These are phyloP conservation scores for Holcopasites calliopsidis DNA, from an alignment of 1,140 invertebrate species.

Conservation along the genomic window DNA sequence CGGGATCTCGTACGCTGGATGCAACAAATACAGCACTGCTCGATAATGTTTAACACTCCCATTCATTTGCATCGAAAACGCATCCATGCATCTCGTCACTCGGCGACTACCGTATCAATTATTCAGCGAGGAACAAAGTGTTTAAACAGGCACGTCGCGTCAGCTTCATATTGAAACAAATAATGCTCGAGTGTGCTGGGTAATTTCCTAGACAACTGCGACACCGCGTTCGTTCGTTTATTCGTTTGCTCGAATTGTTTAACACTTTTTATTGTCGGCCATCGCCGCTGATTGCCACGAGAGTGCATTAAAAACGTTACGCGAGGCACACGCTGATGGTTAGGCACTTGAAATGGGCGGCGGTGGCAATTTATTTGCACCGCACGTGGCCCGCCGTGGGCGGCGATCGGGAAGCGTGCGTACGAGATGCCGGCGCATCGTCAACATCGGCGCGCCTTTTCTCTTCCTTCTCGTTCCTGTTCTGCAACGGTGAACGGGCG, in stretches of 20 bases:
- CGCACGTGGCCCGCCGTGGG: conserved; percentile 26
- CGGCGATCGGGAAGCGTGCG: conserved; percentile 17
- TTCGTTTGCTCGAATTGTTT: conserved; percentile 6
- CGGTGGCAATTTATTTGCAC: conserved; percentile 45
- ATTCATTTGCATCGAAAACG: not conserved
- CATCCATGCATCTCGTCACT: too few species aligned
- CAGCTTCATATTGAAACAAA: too few species aligned
- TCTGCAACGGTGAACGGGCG: not conserved
- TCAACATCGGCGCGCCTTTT: not conserved
- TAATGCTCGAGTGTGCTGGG: not conserved
- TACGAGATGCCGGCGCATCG: conserved; percentile 13
- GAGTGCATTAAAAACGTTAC: not conserved
- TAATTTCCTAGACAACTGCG: not conserved
- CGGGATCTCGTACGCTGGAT: too few species aligned
- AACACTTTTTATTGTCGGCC: conserved; percentile 27
- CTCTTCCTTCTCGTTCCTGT: not conserved
- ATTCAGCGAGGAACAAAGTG: not conserved
- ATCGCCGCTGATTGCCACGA: too few species aligned
- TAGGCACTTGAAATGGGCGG: conserved; percentile 20
- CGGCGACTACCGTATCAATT: too few species aligned
- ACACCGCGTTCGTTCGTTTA: not conserved
- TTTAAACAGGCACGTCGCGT: not conserved
- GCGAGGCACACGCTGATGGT: conserved; percentile 16
- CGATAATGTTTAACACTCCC: too few species aligned
- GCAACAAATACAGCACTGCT: too few species aligned